Conservation (phyloP, 2,888 invertebrate species). For the Tetragonula carbonaria region DNA sequence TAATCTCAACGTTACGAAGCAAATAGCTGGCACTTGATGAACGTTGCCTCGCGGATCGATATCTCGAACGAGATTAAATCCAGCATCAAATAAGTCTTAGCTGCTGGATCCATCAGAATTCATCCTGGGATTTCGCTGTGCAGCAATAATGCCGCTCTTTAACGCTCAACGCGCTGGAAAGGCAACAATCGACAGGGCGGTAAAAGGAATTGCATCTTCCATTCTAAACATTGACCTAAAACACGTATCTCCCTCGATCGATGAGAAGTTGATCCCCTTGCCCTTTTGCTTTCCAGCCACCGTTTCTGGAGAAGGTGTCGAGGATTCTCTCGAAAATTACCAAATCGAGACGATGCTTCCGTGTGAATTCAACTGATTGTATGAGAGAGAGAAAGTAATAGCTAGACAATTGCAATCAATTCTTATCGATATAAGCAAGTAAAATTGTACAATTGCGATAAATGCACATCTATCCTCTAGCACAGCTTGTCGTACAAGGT, state of each 20-base stretch:
- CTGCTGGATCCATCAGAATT: slow-evolving; percentile 16
- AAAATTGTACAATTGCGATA: too few relatives aligned
- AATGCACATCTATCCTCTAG: too few relatives aligned
- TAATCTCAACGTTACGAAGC: background rate
- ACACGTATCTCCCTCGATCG: slow-evolving; percentile 20
- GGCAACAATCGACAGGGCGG: slow-evolving; percentile 44
- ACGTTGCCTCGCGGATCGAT: background rate
- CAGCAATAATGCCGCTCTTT: slow-evolving; percentile 38
- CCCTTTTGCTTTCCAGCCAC: slow-evolving; percentile 5
- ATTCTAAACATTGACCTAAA: slow-evolving; percentile 47
- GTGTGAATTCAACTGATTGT: too few relatives aligned
- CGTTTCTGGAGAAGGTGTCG: background rate
- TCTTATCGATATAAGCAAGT: too few relatives aligned
- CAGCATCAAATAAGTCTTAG: slow-evolving; percentile 21
- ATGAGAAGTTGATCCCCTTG: slow-evolving; percentile 49
- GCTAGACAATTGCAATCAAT: too few relatives aligned
- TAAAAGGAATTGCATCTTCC: slow-evolving; percentile 44
- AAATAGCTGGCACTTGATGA: background rate
- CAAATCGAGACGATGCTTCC: slow-evolving; percentile 29
- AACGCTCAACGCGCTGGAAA: slow-evolving; percentile 20
- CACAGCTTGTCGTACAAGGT: too few relatives aligned
- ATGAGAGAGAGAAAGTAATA: too few relatives aligned
- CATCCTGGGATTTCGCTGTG: slow-evolving; percentile 25
- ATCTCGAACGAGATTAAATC: slow-evolving; percentile 20
- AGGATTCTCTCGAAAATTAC: slow-evolving; percentile 12